Evolutionary conservation across 2,888 invertebrate species (phyloP).

Genomic region (Himalopsyche kuldschensis): DNA sequence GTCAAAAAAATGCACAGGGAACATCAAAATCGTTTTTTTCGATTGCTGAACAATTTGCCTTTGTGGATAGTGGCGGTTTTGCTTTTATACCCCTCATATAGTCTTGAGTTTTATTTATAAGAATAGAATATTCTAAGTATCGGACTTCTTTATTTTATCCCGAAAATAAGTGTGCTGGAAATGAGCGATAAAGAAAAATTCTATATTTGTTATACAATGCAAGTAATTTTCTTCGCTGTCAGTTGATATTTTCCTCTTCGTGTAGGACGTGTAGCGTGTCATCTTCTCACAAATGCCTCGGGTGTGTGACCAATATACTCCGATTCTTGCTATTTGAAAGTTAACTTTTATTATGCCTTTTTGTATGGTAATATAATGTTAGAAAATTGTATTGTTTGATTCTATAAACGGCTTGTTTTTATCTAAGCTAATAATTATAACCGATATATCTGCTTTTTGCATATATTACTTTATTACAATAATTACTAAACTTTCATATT

Average conservation of each 20-base stretch:
- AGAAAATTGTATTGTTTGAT: constrained; percentile 27
- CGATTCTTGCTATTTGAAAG: constrained; percentile 19
- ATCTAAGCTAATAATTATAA: neutral
- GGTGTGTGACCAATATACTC: neutral
- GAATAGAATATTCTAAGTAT: too few relatives aligned
- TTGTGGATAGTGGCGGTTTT: too few relatives aligned
- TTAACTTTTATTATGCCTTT: constrained; percentile 17
- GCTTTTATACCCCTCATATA: too few relatives aligned
- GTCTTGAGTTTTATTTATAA: too few relatives aligned
- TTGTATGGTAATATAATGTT: constrained; percentile 22
- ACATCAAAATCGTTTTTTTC: too few relatives aligned
- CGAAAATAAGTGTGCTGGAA: too few relatives aligned
- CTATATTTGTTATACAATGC: neutral
- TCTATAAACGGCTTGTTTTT: constrained; percentile 19
- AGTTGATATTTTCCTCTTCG: neutral
- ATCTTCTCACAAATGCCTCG: neutral
- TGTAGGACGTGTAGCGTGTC: neutral
- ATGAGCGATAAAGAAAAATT: too few relatives aligned
- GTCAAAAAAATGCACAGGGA: too few relatives aligned
- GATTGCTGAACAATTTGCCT: too few relatives aligned
- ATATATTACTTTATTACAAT: neutral
- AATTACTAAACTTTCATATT: too few relatives aligned
- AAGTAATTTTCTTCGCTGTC: neutral
- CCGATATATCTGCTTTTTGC: neutral
- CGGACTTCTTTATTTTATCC: too few relatives aligned